Conservation (phyloP, 92 coral and sea anemone species). For the Phenganax marumi region DNA sequence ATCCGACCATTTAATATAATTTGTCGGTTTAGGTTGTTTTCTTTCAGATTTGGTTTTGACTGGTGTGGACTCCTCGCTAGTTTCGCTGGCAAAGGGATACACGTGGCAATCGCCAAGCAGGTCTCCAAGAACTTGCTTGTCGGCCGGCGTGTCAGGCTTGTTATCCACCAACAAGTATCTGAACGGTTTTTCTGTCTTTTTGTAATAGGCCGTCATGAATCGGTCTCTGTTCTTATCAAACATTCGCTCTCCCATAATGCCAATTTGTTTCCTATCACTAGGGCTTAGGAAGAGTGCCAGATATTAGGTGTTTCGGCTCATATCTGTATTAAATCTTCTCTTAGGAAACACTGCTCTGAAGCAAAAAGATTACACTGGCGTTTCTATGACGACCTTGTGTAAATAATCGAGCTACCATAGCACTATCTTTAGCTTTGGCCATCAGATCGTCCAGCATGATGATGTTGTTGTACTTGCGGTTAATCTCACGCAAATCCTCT, state of each 20-base stretch:
- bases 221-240: slow-evolving; percentile 49
- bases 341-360: slow-evolving; percentile 47
- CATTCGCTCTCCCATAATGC: slow-evolving; percentile 34
- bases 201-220: slow-evolving; percentile 46
- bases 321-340: slow-evolving; percentile 27
- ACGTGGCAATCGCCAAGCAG: slow-evolving; percentile 39
- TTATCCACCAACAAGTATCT: slow-evolving; percentile 44
- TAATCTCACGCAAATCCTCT: slow-evolving; percentile 42
- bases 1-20: too few species aligned
- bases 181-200: background rate
- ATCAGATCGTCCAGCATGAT: too few species aligned
- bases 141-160: slow-evolving; percentile 25
- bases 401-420: slow-evolving; percentile 36
- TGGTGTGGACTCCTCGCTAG: background rate
- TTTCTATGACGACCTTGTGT: slow-evolving; percentile 62
- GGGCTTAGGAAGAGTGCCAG: slow-evolving; percentile 47
- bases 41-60: too few species aligned
- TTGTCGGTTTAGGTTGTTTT: too few species aligned
- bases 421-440: too few species aligned
- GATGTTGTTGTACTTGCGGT: slow-evolving; percentile 42
- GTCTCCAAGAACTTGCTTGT: slow-evolving; percentile 41
- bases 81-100: slow-evolving; percentile 21
- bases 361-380: slow-evolving; percentile 42
- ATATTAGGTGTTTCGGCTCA: slow-evolving; percentile 31
- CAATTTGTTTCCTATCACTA: slow-evolving; percentile 40